Evolutionary conservation across 2,797 vertebrate genomes (phyloP), one percentile per base, ranked within the genome.

Genomic region (Tachyglossus aculeatus): DNA sequence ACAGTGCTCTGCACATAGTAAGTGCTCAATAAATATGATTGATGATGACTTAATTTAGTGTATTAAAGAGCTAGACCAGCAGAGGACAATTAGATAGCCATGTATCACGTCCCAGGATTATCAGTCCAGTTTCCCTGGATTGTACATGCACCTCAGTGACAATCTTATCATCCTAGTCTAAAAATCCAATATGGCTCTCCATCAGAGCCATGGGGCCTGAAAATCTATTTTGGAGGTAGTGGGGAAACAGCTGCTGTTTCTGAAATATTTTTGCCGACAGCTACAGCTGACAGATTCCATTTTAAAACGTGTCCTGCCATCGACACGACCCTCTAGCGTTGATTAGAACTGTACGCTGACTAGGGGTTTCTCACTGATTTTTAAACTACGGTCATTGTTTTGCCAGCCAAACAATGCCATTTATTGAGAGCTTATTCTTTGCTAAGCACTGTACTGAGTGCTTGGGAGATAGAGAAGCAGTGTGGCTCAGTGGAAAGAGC

Each of bases 251-350:
- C 92, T 93, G 89, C 74, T 87, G 37, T 67, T 79, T 80, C 82
- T 83, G 86, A 63, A 79, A 78, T 80, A 81, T 81, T 80, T 91
- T 86, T 85, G 86, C 86, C 91, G 93, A 93, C 94, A 95, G 93
- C 91, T 95, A 90, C 88, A 92, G 90, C 86, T 86, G 92, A 94
- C 91, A 92, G 86, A 82, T 78, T 67, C 51, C 74, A 50, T 56
- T 75, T 78, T n/a, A n/a, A n/a, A n/a, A 80, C 56, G 59, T 60
- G 78, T 48, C 71, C 79, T 68, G 62, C 72, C 71, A 82, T 47
- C 40, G 70, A 75, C 86, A 71, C 38, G n/a, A n/a, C n/a, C 77
- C 44, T 41, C 34, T 71, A 63, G 22, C 66, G 63, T 41, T 66
- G 75, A 48, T 57, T 59, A 36, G 50, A 44, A 78, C 33, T 4